Conservation (phyloP, 2,888 invertebrate genomes). For the Caenorhabditis drosophilae region DNA sequence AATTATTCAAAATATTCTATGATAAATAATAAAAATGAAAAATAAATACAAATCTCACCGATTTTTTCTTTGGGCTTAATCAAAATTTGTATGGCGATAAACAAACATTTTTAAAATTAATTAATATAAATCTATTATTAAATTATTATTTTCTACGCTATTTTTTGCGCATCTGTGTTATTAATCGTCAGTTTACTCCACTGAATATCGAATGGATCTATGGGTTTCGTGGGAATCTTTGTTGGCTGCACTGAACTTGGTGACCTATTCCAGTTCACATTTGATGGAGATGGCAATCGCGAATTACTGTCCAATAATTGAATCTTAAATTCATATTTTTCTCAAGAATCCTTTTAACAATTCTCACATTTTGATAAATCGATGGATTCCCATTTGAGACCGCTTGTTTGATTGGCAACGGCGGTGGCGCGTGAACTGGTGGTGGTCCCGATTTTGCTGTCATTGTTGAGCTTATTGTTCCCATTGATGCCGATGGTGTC, state of each 20-base stretch:
- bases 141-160: no score
- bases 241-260: conserved; percentile 18
- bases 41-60: not conserved
- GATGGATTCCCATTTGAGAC: conserved; percentile 36
- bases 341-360: not conserved
- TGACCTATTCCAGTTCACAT: conserved; percentile 37
- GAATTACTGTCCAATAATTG: no score
- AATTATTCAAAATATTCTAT: not conserved
- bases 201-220: conserved; percentile 65
- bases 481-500: conserved; percentile 9
- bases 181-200: conserved; percentile 49
- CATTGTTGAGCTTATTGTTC: not conserved
- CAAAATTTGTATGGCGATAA: no score
- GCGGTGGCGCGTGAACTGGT: conserved; percentile 36
- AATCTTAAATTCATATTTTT: no score
- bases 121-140: no score
- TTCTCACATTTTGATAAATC: conserved; percentile 27
- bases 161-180: not conserved
- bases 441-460: conserved; percentile 32
- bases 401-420: conserved; percentile 29
- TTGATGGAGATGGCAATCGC: conserved; percentile 21
- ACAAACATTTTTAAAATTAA: no score
- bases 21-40: not conserved
- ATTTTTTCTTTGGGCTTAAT: no score
- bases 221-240: conserved; percentile 22